Evolutionary conservation across 2,113 vertebrate species (phyloP).

Genomic region (Coreoperca whiteheadi): DNA sequence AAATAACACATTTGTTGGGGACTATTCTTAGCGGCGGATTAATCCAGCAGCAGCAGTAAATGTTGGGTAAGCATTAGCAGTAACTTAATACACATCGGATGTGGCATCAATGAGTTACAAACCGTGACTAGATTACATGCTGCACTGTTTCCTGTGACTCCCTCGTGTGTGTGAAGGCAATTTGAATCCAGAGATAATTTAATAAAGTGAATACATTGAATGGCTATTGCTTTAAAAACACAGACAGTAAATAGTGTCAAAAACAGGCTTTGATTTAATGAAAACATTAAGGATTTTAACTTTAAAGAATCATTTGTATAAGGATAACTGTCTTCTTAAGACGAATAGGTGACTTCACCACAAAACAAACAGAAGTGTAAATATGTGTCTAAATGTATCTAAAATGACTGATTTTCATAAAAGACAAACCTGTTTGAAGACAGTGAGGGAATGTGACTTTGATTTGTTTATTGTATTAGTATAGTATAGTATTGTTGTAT

Average conservation of each 20-base stretch:
- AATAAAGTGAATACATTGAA: background rate
- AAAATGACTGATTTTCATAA: background rate
- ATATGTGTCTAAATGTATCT: background rate
- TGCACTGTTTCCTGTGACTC: too few species aligned
- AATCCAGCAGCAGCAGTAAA: too few species aligned
- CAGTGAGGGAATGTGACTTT: background rate
- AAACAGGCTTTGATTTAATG: background rate
- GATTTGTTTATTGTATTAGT: background rate
- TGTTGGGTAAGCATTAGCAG: too few species aligned
- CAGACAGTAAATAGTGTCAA: background rate
- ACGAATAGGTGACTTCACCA: too few species aligned
- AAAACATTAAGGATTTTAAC: background rate
- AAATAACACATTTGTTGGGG: too few species aligned
- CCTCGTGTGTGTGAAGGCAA: too few species aligned
- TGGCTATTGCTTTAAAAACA: background rate
- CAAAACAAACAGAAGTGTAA: background rate
- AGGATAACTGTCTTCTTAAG: background rate
- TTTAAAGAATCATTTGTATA: background rate
- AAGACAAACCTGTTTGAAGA: background rate
- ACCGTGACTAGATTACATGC: too few species aligned
- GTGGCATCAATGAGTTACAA: too few species aligned
- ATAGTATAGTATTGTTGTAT: background rate
- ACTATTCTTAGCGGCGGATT: too few species aligned
- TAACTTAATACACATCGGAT: too few species aligned
- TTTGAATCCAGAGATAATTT: background rate